Conservation (phyloP, 2,113 vertebrate genomes). For the Capreolus pygargus region DNA sequence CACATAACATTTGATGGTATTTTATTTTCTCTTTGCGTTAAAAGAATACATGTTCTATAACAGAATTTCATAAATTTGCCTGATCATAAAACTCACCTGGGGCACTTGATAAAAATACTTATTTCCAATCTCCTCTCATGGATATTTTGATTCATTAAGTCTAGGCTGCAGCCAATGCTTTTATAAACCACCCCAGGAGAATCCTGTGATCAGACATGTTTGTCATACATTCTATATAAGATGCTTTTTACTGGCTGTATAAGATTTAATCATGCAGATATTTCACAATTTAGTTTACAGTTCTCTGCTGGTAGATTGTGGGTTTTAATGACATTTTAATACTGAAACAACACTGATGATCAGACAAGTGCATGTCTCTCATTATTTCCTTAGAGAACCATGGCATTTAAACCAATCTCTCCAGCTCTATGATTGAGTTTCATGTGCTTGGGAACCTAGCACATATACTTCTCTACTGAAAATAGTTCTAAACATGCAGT, state of each 20-base stretch:
- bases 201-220: slow-evolving; percentile 23
- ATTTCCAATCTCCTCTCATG: not conserved
- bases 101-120: not conserved
- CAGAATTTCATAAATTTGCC: not conserved
- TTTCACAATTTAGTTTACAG: slow-evolving; percentile 57
- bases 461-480: not conserved
- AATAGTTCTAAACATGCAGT: not conserved
- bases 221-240: slow-evolving; percentile 10
- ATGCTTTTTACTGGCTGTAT: slow-evolving; percentile 37
- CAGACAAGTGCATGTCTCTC: slow-evolving; percentile 20
- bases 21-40: not conserved
- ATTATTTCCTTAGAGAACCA: slow-evolving; percentile 54
- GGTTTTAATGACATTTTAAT: slow-evolving; percentile 61
- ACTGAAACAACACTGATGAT: slow-evolving; percentile 38
- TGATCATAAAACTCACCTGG: not conserved
- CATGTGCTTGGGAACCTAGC: not conserved
- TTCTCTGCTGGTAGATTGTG: slow-evolving; percentile 37
- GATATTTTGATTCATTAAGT: not conserved
- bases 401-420: slow-evolving; percentile 24
- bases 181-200: slow-evolving; percentile 15
- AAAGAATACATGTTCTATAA: not conserved
- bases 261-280: slow-evolving; percentile 61
- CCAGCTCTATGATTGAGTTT: not conserved
- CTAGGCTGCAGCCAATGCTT: not conserved
- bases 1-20: not conserved